Conservation (phyloP, 2,113 vertebrate genomes). For the Ictidomys tridecemlineatus region DNA sequence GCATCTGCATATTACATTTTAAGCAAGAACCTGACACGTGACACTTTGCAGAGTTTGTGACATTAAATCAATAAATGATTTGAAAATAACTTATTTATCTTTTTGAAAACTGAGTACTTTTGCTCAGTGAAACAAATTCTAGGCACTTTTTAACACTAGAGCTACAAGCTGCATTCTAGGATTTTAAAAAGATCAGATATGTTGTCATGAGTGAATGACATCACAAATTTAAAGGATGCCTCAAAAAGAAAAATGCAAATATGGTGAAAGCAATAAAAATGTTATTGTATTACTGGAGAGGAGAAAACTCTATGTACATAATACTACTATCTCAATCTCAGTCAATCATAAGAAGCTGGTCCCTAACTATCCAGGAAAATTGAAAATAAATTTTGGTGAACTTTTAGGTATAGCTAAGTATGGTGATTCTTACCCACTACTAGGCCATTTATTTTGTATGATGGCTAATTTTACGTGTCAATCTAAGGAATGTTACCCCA, state of each 20-base stretch:
- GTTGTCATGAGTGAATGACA: background rate
- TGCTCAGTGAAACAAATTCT: background rate
- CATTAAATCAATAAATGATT: background rate
- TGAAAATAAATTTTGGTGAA: background rate
- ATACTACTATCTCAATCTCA: background rate
- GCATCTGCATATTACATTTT: background rate
- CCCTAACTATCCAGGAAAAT: background rate
- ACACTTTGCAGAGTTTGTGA: background rate
- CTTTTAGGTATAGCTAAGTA: background rate
- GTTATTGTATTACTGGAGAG: no score
- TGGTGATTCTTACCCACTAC: background rate
- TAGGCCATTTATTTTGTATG: background rate
- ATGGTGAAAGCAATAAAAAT: background rate
- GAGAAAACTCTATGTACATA: background rate
- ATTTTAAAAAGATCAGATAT: background rate
- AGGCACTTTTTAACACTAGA: background rate
- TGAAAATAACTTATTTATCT: background rate
- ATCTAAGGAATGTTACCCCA: background rate
- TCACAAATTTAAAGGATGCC: background rate
- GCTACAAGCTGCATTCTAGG: background rate
- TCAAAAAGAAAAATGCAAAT: background rate
- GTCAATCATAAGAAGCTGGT: background rate
- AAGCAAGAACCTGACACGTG: background rate
- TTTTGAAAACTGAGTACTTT: background rate
- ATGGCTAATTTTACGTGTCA: background rate